Evolutionary conservation across 2,113 vertebrate species (phyloP).

Genomic region (Macroglossus sobrinus): DNA sequence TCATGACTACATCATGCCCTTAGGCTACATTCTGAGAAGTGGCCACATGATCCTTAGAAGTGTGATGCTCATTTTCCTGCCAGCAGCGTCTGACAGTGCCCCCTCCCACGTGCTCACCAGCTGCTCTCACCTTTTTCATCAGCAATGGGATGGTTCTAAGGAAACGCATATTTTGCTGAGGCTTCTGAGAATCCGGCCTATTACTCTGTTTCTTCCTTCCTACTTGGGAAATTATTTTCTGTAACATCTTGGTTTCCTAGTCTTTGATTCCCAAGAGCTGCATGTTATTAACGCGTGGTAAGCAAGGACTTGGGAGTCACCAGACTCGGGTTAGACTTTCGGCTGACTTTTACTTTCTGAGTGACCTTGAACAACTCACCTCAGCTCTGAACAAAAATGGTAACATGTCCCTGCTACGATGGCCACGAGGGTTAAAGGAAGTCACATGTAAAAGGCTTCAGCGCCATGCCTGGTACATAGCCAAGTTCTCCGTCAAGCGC

Average conservation of each 20-base stretch:
- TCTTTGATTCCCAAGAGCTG: not conserved
- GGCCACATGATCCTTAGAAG: not conserved
- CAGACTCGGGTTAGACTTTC: not conserved
- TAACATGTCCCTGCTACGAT: not conserved
- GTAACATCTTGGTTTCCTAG: not conserved
- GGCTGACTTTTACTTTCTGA: not conserved
- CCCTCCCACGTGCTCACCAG: not conserved
- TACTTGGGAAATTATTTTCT: not conserved
- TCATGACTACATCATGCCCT: not conserved
- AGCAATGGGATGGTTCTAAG: not conserved
- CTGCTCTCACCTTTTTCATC: not conserved
- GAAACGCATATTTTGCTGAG: not conserved
- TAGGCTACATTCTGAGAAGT: not conserved
- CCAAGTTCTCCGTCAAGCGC: fast-evolving
- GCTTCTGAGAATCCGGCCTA: not conserved
- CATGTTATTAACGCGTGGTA: not conserved
- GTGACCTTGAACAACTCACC: not conserved
- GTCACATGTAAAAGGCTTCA: not conserved
- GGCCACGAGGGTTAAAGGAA: not conserved
- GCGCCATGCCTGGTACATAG: not conserved
- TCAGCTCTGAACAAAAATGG: not conserved
- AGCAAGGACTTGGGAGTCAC: not conserved
- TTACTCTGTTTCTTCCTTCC: not conserved
- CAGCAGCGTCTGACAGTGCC: too few species aligned
- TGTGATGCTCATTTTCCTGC: fast-evolving